phyloP scores from a whole-genome alignment of 2,888 invertebrate genomes.

The Sarcophaga carnaria region DNA sequence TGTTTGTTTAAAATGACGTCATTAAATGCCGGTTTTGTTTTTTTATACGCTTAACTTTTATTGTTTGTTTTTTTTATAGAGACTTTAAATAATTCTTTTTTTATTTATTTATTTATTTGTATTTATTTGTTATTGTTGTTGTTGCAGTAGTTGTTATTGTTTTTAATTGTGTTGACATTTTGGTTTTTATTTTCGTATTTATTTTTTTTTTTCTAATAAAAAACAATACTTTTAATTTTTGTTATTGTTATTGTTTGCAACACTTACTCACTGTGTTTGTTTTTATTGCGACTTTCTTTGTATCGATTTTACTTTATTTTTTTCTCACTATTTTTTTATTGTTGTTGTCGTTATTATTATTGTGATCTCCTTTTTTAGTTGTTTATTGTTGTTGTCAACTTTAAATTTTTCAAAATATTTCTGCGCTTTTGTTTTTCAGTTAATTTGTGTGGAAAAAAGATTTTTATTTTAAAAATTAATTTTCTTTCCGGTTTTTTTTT shows the following conservation, averaged over 20 bases:
- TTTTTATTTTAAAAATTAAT: too few relatives aligned
- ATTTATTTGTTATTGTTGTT: constrained; percentile 28
- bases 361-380: too few relatives aligned
- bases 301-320: too few relatives aligned
- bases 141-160: constrained; percentile 26
- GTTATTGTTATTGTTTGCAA: not conserved
- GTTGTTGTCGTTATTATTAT: too few relatives aligned
- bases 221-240: not conserved
- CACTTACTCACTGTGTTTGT: too few relatives aligned
- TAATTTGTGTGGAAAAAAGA: too few relatives aligned
- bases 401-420: too few relatives aligned
- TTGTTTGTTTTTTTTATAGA: constrained; percentile 11
- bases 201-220: not conserved
- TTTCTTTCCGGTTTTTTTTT: too few relatives aligned
- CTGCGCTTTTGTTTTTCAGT: too few relatives aligned
- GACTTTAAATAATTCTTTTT: not conserved
- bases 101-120: constrained; percentile 32
- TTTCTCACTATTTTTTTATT: too few relatives aligned
- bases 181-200: constrained; percentile 18
- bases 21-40: constrained; percentile 69
- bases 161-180: constrained; percentile 28
- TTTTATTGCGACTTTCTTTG: too few relatives aligned
- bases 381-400: too few relatives aligned
- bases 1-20: constrained; percentile 67
- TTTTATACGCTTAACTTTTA: constrained; percentile 12